Conservation (phyloP, 2,797 vertebrate genomes). For the Tangara arthus region DNA sequence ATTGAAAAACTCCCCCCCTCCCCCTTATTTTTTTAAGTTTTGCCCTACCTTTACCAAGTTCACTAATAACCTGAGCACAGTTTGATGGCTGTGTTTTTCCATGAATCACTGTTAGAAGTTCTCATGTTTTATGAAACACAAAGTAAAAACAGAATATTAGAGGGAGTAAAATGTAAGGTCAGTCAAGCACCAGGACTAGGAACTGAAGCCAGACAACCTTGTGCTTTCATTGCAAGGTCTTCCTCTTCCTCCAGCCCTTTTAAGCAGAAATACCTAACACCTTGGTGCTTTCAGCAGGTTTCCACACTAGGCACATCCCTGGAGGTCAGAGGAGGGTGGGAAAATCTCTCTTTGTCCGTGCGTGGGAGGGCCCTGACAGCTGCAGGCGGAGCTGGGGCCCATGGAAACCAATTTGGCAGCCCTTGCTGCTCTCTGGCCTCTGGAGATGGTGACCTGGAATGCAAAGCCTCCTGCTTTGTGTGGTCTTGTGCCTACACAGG, state of each 20-base stretch:
- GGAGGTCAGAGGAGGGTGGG: conserved; percentile 49
- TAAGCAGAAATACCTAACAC: background rate
- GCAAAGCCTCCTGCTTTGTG: conserved; percentile 37
- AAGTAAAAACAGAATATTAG: background rate
- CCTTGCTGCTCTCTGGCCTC: conserved; percentile 11
- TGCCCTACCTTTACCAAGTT: background rate
- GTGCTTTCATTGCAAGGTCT: background rate
- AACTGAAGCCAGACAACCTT: background rate
- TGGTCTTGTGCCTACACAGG: conserved; percentile 28
- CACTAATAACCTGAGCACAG: background rate
- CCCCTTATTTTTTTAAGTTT: background rate
- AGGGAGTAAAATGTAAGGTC: conserved; percentile 10
- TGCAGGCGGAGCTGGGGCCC: conserved; percentile 36
- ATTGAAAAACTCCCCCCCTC: background rate
- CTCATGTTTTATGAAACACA: background rate
- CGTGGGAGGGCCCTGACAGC: conserved; percentile 43
- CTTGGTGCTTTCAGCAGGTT: conserved; percentile 26
- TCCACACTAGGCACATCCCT: background rate
- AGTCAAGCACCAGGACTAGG: background rate
- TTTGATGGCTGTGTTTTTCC: background rate
- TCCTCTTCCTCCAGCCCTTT: conserved; percentile 1
- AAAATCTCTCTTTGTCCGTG: conserved; percentile 8
- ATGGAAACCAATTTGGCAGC: conserved; percentile 27
- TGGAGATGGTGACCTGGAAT: conserved; percentile 50
- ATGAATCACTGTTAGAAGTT: background rate